Evolutionary conservation across 2,888 invertebrate species (phyloP), one percentile per base, ranked within the genome.

Genomic region (Graphium colonna): DNA sequence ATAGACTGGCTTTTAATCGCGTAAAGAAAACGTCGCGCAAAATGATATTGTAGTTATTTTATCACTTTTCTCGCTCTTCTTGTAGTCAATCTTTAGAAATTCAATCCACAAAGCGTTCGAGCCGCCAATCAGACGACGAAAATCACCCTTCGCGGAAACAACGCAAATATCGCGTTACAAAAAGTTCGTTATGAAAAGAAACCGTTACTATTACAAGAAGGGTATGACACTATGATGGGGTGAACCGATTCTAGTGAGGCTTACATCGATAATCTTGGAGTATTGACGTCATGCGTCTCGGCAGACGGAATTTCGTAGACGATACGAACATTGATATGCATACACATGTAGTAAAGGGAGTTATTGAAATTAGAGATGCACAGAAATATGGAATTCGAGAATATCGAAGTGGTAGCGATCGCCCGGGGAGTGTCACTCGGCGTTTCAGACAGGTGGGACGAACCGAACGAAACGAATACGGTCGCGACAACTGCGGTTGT

Each of bases 291-390:
- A 84, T 83, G 84, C 85, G 83, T 77, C 84, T 82, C 79, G 82
- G 75, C 77, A 82, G 83, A 86, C 82, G 84, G 81, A 81, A 82
- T 84, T 84, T 82, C 73, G 71, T 74, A 81, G 80, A 80, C 79
- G 77, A 73, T 73, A 72, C 77, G 79, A 79, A 82, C 79, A 86
- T 88, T 87, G 87, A 87, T 84, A 88, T 88, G 88, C 78, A 87
- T 79, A 79, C 77, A 78, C 84, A 82, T 82, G 85, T 84, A 85
- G 77, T 69, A 73, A 75, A 77, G 82, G 83, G 80, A 75, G 79
- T 80, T 85, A 88, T 87, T 86, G 85, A 88, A 88, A 87, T 87
- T 85, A 87, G 78, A 83, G 80, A 86, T 84, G 84, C 80, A 79
- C 9, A 33, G 33, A 33, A 75, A 77, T 77, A 67, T 67, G 75